Evolutionary conservation across 2,113 vertebrate species (phyloP).

Genomic region (Aix galericulata): DNA sequence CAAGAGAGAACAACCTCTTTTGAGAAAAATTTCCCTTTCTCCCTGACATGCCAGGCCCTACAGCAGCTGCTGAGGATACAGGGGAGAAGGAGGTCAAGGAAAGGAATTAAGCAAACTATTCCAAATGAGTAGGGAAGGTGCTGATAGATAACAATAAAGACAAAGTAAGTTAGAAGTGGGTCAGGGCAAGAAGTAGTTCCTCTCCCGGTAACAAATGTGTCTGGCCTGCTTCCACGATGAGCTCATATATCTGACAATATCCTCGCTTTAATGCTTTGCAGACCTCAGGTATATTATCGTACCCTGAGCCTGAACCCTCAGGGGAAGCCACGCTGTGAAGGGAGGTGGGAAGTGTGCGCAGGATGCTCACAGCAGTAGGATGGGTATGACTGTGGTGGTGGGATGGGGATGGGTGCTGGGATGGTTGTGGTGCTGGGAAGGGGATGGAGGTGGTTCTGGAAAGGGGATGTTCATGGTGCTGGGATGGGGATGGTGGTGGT

Average conservation of each 20-base stretch:
- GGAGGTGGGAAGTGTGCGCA: slow-evolving; percentile 30
- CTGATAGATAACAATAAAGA: slow-evolving; percentile 69
- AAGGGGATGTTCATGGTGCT: accelerated
- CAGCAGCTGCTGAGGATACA: slow-evolving; percentile 6
- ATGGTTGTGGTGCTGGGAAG: accelerated
- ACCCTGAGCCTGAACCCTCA: slow-evolving; percentile 70
- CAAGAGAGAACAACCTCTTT: background rate
- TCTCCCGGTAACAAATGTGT: slow-evolving; percentile 55
- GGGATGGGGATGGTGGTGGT: accelerated
- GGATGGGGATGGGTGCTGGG: background rate
- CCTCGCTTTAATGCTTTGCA: slow-evolving; percentile 75
- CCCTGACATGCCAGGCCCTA: background rate
- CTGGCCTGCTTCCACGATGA: slow-evolving; percentile 75
- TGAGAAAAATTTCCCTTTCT: background rate
- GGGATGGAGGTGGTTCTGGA: accelerated
- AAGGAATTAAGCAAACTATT: slow-evolving; percentile 26
- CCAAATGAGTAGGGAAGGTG: slow-evolving; percentile 53
- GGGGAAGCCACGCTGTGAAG: slow-evolving; percentile 61
- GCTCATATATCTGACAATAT: slow-evolving; percentile 77
- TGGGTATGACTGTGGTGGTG: accelerated
- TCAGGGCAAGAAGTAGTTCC: slow-evolving; percentile 40
- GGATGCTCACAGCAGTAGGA: background rate
- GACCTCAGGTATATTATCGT: slow-evolving; percentile 73
- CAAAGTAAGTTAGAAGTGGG: slow-evolving; percentile 20
- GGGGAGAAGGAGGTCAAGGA: slow-evolving; percentile 13